These are phyloP conservation scores for Melinaea marsaeus DNA, from an alignment of 2,888 invertebrate genomes.

Conservation along the genomic window DNA sequence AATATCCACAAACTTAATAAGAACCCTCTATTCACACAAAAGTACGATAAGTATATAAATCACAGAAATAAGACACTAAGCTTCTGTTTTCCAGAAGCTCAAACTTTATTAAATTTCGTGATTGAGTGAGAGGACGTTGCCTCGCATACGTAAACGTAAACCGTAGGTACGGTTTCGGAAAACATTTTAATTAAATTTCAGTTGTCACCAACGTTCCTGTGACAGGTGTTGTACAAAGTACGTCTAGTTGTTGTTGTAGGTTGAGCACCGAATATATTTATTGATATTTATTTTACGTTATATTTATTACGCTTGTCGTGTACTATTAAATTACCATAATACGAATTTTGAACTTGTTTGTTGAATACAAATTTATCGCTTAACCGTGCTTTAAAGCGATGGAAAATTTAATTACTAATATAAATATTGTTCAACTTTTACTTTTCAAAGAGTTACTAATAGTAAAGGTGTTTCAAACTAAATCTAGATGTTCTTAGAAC, in stretches of 20 bases:
- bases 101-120: constrained; percentile 20
- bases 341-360: neutral
- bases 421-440: neutral
- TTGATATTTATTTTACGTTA: neutral
- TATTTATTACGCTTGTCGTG: neutral
- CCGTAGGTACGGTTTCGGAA: constrained; percentile 35
- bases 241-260: constrained; percentile 36
- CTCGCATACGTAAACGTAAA: constrained; percentile 17
- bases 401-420: too few species aligned
- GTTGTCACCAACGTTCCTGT: constrained; percentile 37
- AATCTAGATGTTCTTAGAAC: too few species aligned
- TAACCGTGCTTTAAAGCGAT: neutral
- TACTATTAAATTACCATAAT: neutral
- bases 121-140: constrained; percentile 22
- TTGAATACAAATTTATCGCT: neutral
- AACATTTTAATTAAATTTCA: constrained; percentile 49
- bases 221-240: constrained; percentile 49
- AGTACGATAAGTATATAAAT: neutral
- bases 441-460: neutral
- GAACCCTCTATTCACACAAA: neutral
- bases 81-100: neutral
- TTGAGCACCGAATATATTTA: constrained; percentile 9
- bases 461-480: neutral
- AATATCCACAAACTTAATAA: neutral
- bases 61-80: neutral